Conservation (phyloP, 1,140 invertebrate genomes). For the Eumaeus atala region DNA sequence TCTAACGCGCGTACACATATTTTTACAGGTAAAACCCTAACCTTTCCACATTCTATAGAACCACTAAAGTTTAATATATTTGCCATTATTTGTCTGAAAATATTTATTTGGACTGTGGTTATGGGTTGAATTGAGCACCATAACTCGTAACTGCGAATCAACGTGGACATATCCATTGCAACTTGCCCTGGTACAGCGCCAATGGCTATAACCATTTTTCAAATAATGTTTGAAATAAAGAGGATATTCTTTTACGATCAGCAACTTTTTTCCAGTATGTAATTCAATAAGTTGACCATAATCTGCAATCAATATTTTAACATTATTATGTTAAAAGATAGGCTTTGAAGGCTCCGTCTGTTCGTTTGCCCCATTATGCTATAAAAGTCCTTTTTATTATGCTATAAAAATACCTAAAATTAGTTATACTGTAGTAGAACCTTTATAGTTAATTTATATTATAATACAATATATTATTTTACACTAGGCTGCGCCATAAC, state of each 20-base stretch:
- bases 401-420: no score
- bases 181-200: background rate
- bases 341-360: no score
- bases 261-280: background rate
- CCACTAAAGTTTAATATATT: background rate
- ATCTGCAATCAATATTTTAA: background rate
- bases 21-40: no score
- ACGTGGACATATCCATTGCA: slow-evolving; percentile 5
- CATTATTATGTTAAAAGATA: background rate
- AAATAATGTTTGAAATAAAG: slow-evolving; percentile 1
- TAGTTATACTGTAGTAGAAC: no score
- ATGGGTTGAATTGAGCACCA: background rate
- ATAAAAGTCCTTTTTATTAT: no score
- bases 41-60: no score
- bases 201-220: background rate
- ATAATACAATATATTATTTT: no score
- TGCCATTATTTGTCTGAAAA: background rate
- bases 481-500: no score
- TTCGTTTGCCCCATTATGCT: no score
- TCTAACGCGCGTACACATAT: no score
- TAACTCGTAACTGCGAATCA: background rate
- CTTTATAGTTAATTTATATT: no score
- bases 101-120: background rate
- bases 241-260: background rate
- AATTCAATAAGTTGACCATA: background rate